These are phyloP conservation scores for Auanema sp. DNA, from an alignment of 2,888 invertebrate species.

Conservation along the genomic window DNA sequence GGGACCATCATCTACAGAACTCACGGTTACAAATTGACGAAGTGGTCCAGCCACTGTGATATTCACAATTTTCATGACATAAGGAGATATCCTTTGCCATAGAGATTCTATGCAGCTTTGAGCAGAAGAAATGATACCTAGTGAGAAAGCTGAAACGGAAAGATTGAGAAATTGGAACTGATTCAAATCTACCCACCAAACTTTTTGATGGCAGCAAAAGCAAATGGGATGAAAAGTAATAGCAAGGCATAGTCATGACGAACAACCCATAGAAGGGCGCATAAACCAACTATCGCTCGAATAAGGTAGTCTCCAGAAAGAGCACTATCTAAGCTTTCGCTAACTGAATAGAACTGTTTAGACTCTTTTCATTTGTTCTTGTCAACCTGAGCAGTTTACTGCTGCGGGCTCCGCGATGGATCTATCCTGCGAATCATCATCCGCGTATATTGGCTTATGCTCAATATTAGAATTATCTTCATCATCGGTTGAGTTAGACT, in stretches of 20 bases:
- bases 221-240: slow-evolving; percentile 50
- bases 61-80: slow-evolving; percentile 47
- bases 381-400: slow-evolving; percentile 1
- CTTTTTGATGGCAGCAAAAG: slow-evolving; percentile 40
- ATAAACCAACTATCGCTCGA: slow-evolving; percentile 38
- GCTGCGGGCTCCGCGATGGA: no score
- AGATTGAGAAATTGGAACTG: slow-evolving; percentile 11
- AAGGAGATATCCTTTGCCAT: slow-evolving; percentile 34
- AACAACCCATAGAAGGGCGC: slow-evolving; percentile 55
- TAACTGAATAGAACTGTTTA: neutral
- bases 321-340: slow-evolving; percentile 29
- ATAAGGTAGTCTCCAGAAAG: slow-evolving; percentile 39
- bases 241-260: slow-evolving; percentile 54
- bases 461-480: no score
- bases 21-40: slow-evolving; percentile 58
- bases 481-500: no score
- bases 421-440: no score
- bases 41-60: slow-evolving; percentile 60
- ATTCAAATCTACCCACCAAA: slow-evolving; percentile 23
- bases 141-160: slow-evolving; percentile 34
- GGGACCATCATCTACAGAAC: neutral
- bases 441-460: no score
- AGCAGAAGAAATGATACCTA: slow-evolving; percentile 43
- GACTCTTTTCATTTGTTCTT: neutral
- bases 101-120: slow-evolving; percentile 22